Conservation (phyloP, 2,113 vertebrate species). For the Chrysemys picta region DNA sequence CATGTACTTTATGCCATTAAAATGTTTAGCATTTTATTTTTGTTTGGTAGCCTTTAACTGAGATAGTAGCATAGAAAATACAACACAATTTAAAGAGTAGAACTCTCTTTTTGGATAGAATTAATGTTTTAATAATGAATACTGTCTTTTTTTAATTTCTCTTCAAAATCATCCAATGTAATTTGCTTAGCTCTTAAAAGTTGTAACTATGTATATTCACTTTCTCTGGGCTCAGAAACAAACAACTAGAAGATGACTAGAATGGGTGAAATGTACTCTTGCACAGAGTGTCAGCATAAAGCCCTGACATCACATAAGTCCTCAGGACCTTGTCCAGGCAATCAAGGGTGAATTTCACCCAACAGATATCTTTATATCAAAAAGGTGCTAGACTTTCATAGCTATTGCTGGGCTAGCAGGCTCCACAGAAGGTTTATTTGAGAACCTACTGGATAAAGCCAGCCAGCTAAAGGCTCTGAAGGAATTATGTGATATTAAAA, state of each 20-base stretch:
- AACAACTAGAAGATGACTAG: not conserved
- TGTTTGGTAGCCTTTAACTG: not conserved
- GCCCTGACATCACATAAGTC: not conserved
- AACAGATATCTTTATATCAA: not conserved
- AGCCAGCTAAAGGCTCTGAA: not conserved
- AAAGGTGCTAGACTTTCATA: not conserved
- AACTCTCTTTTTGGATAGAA: not conserved
- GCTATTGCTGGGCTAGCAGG: not conserved
- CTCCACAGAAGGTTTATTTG: not conserved
- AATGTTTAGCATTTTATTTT: not conserved
- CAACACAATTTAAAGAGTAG: not conserved
- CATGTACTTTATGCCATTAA: constrained; percentile 47
- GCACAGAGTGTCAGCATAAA: constrained; percentile 22
- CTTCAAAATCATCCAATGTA: not conserved
- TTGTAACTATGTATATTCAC: not conserved
- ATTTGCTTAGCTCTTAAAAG: not conserved
- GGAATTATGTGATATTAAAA: not conserved
- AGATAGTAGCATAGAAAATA: not conserved
- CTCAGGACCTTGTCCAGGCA: not conserved
- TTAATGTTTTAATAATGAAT: not conserved
- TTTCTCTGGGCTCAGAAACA: constrained; percentile 13
- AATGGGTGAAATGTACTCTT: not conserved
- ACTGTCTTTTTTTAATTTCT: not conserved
- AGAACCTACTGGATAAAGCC: not conserved
- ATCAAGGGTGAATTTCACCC: not conserved